Evolutionary conservation across 2,113 vertebrate species (phyloP).

Genomic region (Dunckerocampus dactyliophorus): DNA sequence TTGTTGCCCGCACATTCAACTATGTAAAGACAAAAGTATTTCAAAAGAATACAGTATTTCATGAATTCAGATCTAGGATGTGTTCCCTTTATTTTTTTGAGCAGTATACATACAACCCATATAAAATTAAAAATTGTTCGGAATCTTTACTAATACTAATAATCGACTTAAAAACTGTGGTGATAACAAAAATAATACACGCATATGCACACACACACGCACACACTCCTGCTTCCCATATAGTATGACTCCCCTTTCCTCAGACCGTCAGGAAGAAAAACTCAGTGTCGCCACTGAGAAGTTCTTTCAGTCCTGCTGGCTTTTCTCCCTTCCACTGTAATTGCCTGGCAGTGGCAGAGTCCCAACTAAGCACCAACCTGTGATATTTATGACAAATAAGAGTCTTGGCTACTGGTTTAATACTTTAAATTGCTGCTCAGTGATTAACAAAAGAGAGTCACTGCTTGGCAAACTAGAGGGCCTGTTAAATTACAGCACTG

Average conservation of each 20-base stretch:
- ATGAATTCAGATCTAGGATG: too few species aligned
- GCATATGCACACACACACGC: slow-evolving; percentile 3
- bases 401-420: slow-evolving; percentile 40
- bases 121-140: slow-evolving; percentile 26
- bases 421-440: slow-evolving; percentile 53
- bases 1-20: too few species aligned
- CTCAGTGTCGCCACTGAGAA: slow-evolving; percentile 50
- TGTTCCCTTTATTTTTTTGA: too few species aligned
- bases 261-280: slow-evolving; percentile 55
- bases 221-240: slow-evolving; percentile 13
- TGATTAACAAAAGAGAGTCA: slow-evolving; percentile 44
- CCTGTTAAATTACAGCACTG: slow-evolving; percentile 28
- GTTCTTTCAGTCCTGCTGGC: slow-evolving; percentile 40
- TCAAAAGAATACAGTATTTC: too few species aligned
- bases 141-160: slow-evolving; percentile 34
- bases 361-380: slow-evolving; percentile 56
- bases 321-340: slow-evolving; percentile 57
- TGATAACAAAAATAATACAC: slow-evolving; percentile 33
- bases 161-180: slow-evolving; percentile 27
- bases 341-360: slow-evolving; percentile 45
- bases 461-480: slow-evolving; percentile 29
- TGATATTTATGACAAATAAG: slow-evolving; percentile 62
- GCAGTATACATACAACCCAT: background rate
- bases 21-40: too few species aligned
- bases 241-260: slow-evolving; percentile 26